Percentiles rank a stretch among this genome's conserved stretches.
Conservation (phyloP, 2,888 invertebrate species). For the Drosophila austrosaltans region DNA sequence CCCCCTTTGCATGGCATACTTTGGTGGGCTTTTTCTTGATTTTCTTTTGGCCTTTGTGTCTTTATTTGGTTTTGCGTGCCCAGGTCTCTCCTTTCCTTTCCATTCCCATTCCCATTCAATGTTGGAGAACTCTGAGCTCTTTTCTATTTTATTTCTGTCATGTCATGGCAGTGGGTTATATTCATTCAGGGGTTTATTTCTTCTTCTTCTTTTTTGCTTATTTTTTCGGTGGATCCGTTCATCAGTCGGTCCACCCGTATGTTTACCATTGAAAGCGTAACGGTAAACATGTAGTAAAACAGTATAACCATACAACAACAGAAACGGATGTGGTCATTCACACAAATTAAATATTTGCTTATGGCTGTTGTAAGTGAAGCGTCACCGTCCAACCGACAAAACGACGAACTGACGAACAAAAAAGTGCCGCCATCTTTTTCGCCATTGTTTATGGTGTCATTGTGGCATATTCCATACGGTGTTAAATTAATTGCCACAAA, state of each 20-base stretch:
- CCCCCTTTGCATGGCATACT: not conserved
- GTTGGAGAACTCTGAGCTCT: constrained; percentile 1
- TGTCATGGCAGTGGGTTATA: constrained; percentile 32
- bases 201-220: not conserved
- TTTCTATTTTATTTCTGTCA: constrained; percentile 12
- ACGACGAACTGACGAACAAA: constrained; percentile 2
- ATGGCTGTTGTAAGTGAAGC: constrained; percentile 43
- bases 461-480: constrained; percentile 7
- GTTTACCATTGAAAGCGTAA: constrained; percentile 38
- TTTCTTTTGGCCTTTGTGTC: constrained; percentile 14
- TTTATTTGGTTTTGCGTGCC: constrained; percentile 15
- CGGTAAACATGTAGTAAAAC: constrained; percentile 49
- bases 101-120: constrained; percentile 35
- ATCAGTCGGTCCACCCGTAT: constrained; percentile 15
- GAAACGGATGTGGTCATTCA: constrained; percentile 56
- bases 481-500: constrained; percentile 55
- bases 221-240: constrained; percentile 22
- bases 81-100: constrained; percentile 28
- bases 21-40: not conserved
- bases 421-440: not conserved
- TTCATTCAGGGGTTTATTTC: constrained; percentile 16
- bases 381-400: constrained; percentile 32
- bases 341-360: constrained; percentile 67
- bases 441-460: constrained; percentile 4
- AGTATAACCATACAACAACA: constrained; percentile 23